A percentile compares a stretch with the other conserved stretches of the same genome.
phyloP scores from a whole-genome alignment of 2,113 vertebrate species.

The Bombycilla garrulus region DNA sequence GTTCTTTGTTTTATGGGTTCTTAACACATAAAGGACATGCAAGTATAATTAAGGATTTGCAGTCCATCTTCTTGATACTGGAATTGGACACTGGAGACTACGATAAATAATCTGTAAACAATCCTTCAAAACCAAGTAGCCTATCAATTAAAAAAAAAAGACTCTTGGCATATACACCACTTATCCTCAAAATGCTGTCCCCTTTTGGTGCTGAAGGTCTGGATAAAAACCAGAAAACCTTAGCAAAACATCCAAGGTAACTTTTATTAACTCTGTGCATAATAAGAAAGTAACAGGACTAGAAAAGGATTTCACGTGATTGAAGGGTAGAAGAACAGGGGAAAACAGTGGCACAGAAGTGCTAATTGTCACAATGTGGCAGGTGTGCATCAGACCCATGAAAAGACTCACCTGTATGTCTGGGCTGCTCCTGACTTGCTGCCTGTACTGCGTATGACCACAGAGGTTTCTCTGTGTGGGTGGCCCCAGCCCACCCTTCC shows the following conservation, averaged over 20 bases:
- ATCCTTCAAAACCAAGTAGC: constrained; percentile 49
- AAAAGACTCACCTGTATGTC: neutral
- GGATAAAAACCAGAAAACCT: neutral
- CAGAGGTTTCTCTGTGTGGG: neutral
- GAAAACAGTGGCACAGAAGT: neutral
- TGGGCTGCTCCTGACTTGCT: neutral
- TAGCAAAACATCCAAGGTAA: neutral
- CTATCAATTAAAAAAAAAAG: constrained; percentile 43
- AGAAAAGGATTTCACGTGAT: constrained; percentile 24
- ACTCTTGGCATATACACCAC: neutral
- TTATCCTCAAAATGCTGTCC: neutral
- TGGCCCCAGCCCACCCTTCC: neutral
- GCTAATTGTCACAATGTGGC: neutral
- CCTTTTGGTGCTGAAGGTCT: neutral
- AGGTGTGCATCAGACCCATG: neutral
- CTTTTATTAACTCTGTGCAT: constrained; percentile 27
- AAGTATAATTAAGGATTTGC: constrained; percentile 68
- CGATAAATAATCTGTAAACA: constrained; percentile 60
- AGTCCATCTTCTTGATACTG: constrained; percentile 67
- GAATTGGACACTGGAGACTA: constrained; percentile 47
- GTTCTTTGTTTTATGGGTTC: constrained; percentile 69
- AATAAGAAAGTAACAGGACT: constrained; percentile 21
- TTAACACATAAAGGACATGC: constrained; percentile 47
- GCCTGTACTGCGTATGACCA: neutral
- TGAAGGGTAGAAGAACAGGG: constrained; percentile 10